Evolutionary conservation across 53 echinoderm and acorn worm species (phyloP), one percentile per base, ranked within the genome.

Genomic region (Temnopleurus reevesii): DNA sequence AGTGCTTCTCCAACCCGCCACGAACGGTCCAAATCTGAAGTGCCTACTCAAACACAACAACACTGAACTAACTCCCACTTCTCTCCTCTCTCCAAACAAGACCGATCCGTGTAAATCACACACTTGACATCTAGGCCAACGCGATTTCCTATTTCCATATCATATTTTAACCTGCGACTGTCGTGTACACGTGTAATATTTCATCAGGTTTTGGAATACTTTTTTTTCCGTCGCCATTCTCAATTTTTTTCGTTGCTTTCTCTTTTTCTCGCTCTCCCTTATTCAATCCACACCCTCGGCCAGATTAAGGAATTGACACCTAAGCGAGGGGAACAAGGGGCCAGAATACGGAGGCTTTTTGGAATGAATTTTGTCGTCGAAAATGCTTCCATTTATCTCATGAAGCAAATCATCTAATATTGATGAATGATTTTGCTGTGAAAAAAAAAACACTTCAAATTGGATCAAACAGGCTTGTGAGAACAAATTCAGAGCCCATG

Each of bases 111-210:
- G 41, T 23, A 27, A 79, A 47, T 28, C 79, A 79, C 23, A 28
- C 46, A 79, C 79, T 79, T 79, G 79, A 79, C 46, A 46, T 79
- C 79, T 29, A 27, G 79, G 8, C 46, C 79, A 79, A 79, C 46
- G 46, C 79, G 46, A 79, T 79, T 79, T 79, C 79, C 79, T 79
- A 25, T 79, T 49, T 79, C 46, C 29, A 38, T 12, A 71, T 71
- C 71, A n/a, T 21, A 71, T 43, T 71, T 41, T 38, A 71, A 36
- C 28, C 41, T 38, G 38, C 71, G 41, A 71, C 71, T 71, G 71
- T 79, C 79, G 49, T 56, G 83, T 55, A 56, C 83, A 83, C 83
- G 83, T 83, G 83, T 83, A 83, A 83, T 56, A 55, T 83, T 83
- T 35, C 83, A 83, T 47, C 79, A 49, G 47, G 19, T 38, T n/a